These are phyloP conservation scores for Protonibea diacanthus DNA, from an alignment of 2,797 vertebrate species.

Conservation along the genomic window DNA sequence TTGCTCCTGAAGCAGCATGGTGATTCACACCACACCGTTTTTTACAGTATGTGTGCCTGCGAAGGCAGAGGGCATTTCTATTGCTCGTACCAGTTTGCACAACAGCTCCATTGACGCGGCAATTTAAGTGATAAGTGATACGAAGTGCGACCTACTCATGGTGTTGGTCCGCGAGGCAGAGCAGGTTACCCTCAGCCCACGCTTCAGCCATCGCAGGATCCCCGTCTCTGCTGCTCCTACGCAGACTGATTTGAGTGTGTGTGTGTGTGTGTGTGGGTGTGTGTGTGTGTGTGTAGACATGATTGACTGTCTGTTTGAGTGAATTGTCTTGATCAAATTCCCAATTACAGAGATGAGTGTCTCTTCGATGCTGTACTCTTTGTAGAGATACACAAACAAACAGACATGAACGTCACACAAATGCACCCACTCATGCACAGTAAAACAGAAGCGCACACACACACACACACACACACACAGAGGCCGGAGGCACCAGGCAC, in stretches of 20 bases:
- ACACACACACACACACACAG: slow-evolving; percentile 27
- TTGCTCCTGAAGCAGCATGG: slow-evolving; percentile 1
- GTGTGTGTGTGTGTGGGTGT: slow-evolving; percentile 6
- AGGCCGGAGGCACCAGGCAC: slow-evolving; percentile 63
- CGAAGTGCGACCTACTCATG: slow-evolving; percentile 47
- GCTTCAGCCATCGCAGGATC: slow-evolving; percentile 42
- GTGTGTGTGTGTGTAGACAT: slow-evolving; percentile 17
- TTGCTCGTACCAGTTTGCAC: slow-evolving; percentile 42
- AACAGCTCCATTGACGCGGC: slow-evolving; percentile 49
- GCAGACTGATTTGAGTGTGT: slow-evolving; percentile 14
- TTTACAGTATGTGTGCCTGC: slow-evolving; percentile 10
- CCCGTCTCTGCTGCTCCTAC: slow-evolving; percentile 45
- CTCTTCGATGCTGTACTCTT: slow-evolving; percentile 52
- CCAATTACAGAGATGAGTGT: slow-evolving; percentile 62
- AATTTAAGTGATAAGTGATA: slow-evolving; percentile 69
- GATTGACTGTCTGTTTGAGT: slow-evolving; percentile 45
- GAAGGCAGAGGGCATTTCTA: slow-evolving; percentile 41
- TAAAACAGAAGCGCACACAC: background rate
- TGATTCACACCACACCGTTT: background rate
- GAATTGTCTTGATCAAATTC: slow-evolving; percentile 70
- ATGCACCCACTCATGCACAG: slow-evolving; percentile 36
- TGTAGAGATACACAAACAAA: slow-evolving; percentile 53
- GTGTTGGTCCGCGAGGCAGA: slow-evolving; percentile 49
- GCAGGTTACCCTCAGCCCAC: slow-evolving; percentile 63
- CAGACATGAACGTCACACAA: slow-evolving; percentile 43